Evolutionary conservation across 2,113 vertebrate genomes (phyloP).

Genomic region (Alosa alosa): DNA sequence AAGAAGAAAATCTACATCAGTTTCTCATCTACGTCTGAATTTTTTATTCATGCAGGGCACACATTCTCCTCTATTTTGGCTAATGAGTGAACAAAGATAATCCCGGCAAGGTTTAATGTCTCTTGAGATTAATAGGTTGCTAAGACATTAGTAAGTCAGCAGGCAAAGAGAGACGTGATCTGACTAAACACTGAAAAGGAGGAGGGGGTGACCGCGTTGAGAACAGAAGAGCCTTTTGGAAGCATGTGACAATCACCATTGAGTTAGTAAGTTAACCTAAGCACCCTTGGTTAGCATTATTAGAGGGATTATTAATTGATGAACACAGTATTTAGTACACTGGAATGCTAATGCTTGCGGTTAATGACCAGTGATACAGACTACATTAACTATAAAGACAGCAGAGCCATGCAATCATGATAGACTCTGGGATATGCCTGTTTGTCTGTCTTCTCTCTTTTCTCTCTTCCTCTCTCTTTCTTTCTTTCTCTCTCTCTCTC

Average conservation of each 20-base stretch:
- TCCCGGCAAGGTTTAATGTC: slow-evolving; percentile 14
- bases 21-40: neutral
- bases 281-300: neutral
- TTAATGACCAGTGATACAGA: neutral
- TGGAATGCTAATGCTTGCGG: neutral
- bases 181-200: neutral
- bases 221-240: neutral
- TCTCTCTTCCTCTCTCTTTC: neutral
- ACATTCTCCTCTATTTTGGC: slow-evolving; percentile 7
- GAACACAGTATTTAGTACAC: neutral
- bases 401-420: neutral
- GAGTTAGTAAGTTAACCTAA: neutral
- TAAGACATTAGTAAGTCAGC: slow-evolving; percentile 14
- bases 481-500: neutral
- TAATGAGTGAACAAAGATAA: slow-evolving; percentile 14
- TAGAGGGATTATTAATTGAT: neutral
- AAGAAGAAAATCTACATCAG: slow-evolving; percentile 18
- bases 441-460: neutral
- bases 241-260: neutral
- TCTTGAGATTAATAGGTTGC: slow-evolving; percentile 11
- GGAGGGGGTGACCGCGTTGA: neutral
- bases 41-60: slow-evolving; percentile 15
- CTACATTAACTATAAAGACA: neutral
- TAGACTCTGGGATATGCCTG: neutral
- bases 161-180: neutral